These are phyloP conservation scores for Pontoporia blainvillei DNA, from an alignment of 2,113 vertebrate genomes.

Conservation along the genomic window DNA sequence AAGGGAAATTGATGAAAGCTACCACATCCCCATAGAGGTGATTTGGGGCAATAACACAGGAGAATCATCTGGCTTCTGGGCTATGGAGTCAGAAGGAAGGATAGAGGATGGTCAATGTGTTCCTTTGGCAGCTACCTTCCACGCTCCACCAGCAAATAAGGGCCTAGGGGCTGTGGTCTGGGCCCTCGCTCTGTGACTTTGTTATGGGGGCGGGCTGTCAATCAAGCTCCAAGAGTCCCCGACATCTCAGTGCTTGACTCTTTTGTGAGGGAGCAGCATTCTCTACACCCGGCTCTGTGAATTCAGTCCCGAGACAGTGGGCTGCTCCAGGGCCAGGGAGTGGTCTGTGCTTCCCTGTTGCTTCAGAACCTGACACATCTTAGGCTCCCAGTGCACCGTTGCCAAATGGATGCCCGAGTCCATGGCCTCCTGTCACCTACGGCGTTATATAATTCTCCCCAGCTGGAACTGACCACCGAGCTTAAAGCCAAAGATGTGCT, in stretches of 20 bases:
- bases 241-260: background rate
- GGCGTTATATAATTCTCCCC: background rate
- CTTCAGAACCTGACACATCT: background rate
- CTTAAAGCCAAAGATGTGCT: background rate
- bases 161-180: background rate
- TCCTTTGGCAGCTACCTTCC: background rate
- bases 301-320: background rate
- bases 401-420: background rate
- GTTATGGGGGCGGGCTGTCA: background rate
- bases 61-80: background rate
- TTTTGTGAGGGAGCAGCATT: background rate
- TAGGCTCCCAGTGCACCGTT: background rate
- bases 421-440: background rate
- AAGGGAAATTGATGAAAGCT: background rate
- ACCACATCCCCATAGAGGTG: background rate
- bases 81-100: background rate
- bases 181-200: background rate
- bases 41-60: background rate
- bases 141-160: background rate
- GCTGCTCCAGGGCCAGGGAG: background rate
- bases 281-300: background rate
- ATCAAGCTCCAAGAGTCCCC: background rate
- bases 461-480: background rate
- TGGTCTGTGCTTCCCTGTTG: background rate
- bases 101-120: background rate